A percentile compares a stretch with the other conserved stretches of the same genome.
Evolutionary conservation across 2,113 vertebrate species (phyloP).

Genomic region (Gymnogyps californianus): DNA sequence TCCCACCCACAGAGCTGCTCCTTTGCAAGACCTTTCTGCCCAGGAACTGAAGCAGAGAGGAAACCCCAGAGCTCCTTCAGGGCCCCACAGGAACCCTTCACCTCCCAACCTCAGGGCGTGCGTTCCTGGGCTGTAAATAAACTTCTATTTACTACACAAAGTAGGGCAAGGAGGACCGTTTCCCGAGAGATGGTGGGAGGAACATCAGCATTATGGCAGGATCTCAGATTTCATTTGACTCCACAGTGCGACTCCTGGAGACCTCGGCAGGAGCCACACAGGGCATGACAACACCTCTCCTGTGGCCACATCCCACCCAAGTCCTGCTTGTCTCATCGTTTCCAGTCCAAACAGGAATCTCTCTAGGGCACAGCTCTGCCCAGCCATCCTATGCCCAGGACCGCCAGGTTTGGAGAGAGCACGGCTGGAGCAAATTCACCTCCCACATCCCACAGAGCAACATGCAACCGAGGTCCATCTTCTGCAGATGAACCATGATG

Average conservation of each 20-base stretch:
- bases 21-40: not conserved
- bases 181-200: not conserved
- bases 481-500: not conserved
- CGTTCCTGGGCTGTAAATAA: not conserved
- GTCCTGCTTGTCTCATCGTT: not conserved
- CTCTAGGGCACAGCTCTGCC: not conserved
- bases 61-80: conserved; percentile 1
- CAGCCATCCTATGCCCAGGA: not conserved
- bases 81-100: not conserved
- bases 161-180: not conserved
- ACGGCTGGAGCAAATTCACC: not conserved
- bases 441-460: not conserved
- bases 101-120: not conserved
- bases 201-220: not conserved
- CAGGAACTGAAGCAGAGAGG: not conserved
- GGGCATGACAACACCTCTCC: not conserved
- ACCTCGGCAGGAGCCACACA: not conserved
- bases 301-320: not conserved
- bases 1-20: not conserved
- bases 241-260: not conserved
- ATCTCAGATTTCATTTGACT: not conserved
- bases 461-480: accelerated
- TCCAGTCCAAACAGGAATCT: not conserved
- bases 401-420: not conserved
- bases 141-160: conserved; percentile 36